These are phyloP conservation scores for Manduca sexta DNA, from an alignment of 1,140 invertebrate genomes.

Conservation along the genomic window DNA sequence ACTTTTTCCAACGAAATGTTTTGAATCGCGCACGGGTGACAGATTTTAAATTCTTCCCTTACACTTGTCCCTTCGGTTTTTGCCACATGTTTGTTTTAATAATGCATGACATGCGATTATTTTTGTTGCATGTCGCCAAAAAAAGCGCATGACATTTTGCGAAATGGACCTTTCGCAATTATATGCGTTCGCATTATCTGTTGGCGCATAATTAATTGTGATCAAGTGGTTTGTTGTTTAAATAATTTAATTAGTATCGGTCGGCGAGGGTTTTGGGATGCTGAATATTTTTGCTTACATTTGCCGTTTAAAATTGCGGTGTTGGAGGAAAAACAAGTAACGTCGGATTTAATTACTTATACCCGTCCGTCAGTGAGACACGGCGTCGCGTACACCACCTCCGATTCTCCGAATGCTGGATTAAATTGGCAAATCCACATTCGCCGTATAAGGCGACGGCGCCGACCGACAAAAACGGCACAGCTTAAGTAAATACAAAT, in stretches of 20 bases:
- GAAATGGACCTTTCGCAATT: constrained; percentile 18
- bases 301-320: constrained; percentile 19
- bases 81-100: constrained; percentile 50
- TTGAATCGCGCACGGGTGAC: constrained; percentile 64
- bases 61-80: constrained; percentile 62
- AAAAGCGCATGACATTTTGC: constrained; percentile 39
- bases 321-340: constrained; percentile 26
- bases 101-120: constrained; percentile 66
- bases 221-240: constrained; percentile 1
- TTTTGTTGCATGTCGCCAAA: constrained; percentile 37
- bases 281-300: constrained; percentile 11
- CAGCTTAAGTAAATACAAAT: constrained; percentile 64
- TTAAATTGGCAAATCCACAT: constrained; percentile 65
- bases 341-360: constrained; percentile 34
- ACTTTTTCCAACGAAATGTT: constrained; percentile 52
- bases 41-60: constrained; percentile 71
- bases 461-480: constrained; percentile 48
- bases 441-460: constrained; percentile 42
- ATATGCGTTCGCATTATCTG: constrained; percentile 39
- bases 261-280: neutral
- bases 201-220: constrained; percentile 30
- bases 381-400: constrained; percentile 30
- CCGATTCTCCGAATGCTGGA: constrained; percentile 42
- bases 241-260: neutral
- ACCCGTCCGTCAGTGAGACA: constrained; percentile 32